Percentiles rank a stretch among this genome's conserved stretches.
These are phyloP conservation scores for Phoxinus phoxinus DNA, from an alignment of 2,113 vertebrate genomes.

Conservation along the genomic window DNA sequence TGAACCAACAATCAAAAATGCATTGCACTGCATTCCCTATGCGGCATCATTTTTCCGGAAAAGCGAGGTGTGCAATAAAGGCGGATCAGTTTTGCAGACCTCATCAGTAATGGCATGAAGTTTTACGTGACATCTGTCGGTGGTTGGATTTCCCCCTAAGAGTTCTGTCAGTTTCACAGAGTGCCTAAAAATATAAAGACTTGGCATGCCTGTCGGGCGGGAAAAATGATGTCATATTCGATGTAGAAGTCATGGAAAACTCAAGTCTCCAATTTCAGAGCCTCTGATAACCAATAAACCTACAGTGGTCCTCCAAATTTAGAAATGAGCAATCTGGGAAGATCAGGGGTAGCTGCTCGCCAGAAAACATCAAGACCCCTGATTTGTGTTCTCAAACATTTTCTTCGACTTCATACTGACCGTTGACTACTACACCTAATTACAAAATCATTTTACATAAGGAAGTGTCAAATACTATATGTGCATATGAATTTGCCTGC, in stretches of 20 bases:
- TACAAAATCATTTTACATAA: slow-evolving; percentile 21
- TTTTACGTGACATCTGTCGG: slow-evolving; percentile 32
- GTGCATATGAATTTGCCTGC: slow-evolving; percentile 30
- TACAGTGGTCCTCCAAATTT: slow-evolving; percentile 69
- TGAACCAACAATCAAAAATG: slow-evolving; percentile 42
- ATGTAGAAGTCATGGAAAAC: slow-evolving; percentile 75
- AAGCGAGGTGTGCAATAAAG: not conserved
- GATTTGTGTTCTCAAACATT: not conserved
- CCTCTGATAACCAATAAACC: slow-evolving; percentile 75
- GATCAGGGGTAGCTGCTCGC: slow-evolving; percentile 41
- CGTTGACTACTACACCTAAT: slow-evolving; percentile 30
- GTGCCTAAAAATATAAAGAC: slow-evolving; percentile 73
- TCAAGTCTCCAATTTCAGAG: slow-evolving; percentile 72
- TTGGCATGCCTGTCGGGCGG: slow-evolving; percentile 64
- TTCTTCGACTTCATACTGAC: slow-evolving; percentile 3
- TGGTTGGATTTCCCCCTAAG: slow-evolving; percentile 59
- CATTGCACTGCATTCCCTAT: not conserved
- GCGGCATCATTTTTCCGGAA: not conserved
- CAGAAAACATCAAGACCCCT: not conserved
- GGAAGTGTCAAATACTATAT: slow-evolving; percentile 43
- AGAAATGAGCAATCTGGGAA: slow-evolving; percentile 45
- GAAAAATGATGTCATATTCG: slow-evolving; percentile 74
- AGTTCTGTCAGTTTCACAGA: slow-evolving; percentile 72
- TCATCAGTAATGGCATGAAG: slow-evolving; percentile 2
- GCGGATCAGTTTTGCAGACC: slow-evolving; percentile 14